Evolutionary conservation across 1,140 invertebrate species (phyloP), one percentile per base, ranked within the genome.

Genomic region (Trachelipus rathkii): DNA sequence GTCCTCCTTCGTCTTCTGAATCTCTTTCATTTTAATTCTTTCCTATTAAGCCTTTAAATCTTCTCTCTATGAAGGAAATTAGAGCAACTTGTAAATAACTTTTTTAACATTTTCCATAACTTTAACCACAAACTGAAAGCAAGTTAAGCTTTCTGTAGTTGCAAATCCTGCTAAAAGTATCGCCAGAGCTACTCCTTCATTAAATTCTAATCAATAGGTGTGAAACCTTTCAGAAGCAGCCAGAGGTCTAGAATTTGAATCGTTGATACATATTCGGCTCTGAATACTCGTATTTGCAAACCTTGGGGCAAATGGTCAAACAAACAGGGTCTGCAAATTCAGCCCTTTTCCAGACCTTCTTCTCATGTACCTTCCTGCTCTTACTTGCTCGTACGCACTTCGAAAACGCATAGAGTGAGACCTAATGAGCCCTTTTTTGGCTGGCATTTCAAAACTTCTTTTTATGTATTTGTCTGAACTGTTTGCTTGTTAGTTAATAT

Each of bases 281-380:
- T 0, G 3, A 1, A 21, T 0, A 8, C 72, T 44, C 71, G 71
- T 23, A 73, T 10, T 3, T 73, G 72, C 8, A 73, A 73, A 44
- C 72, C 72, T 13, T 73, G 72, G 72, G 69, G 72, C 11, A 53
- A 60, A 13, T 53, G 24, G 8, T 10, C 72, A n/a, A 44, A 72
- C 8, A 68, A 73, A 21, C 45, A 43, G 43, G 3, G 44, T 45
- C 4, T 21, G 8, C 15, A 15, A 15, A 43, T 73, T 0, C 11
- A 73, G 11, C 10, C 72, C 3, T 68, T 4, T 44, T 73, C 72
- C 19, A 50, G 72, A 24, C 8, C 72, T 44, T 73, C 72, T 15
- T 60, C 43, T 4, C 72, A 11, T 23, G 21, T 43, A 3, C 33
- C 33, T 33, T 33, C 33, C 33, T 6, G 33, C 33, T 33, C 33